Percentiles rank a stretch among this genome's conserved stretches.
Conservation (phyloP, 2,797 vertebrate species). For the Chiloscyllium punctatum region DNA sequence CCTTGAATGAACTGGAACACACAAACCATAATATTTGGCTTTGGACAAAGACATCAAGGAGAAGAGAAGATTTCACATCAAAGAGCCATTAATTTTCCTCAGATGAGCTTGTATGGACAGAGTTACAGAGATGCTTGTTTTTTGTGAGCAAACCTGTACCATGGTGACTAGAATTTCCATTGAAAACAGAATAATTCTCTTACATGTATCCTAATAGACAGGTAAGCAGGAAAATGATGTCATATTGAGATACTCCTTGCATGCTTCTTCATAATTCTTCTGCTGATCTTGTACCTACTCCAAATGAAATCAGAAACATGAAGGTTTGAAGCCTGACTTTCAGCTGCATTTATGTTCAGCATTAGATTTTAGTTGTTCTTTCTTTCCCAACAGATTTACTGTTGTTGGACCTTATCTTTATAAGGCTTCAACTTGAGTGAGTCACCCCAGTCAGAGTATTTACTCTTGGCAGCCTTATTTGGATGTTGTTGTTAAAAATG, state of each 20-base stretch:
- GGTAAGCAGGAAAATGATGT: neutral
- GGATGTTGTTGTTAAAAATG: neutral
- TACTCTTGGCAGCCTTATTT: neutral
- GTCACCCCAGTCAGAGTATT: neutral
- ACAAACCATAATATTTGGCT: neutral
- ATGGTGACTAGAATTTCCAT: neutral
- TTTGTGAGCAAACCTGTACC: neutral
- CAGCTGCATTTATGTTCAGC: neutral
- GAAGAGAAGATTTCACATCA: neutral
- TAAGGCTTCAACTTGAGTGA: neutral
- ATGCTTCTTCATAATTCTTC: neutral
- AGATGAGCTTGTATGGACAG: neutral
- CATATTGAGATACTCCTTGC: neutral
- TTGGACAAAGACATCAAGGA: neutral
- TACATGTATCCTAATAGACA: neutral
- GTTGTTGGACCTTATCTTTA: neutral
- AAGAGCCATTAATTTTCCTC: neutral
- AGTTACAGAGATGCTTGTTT: neutral
- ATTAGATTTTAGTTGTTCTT: neutral
- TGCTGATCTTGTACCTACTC: neutral
- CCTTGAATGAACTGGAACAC: neutral
- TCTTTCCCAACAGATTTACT: neutral
- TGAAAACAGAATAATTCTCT: neutral
- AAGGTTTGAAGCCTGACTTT: neutral
- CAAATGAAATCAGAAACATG: neutral